Conservation (phyloP, 2,113 vertebrate species). For the Leptobrachium leishanense region DNA sequence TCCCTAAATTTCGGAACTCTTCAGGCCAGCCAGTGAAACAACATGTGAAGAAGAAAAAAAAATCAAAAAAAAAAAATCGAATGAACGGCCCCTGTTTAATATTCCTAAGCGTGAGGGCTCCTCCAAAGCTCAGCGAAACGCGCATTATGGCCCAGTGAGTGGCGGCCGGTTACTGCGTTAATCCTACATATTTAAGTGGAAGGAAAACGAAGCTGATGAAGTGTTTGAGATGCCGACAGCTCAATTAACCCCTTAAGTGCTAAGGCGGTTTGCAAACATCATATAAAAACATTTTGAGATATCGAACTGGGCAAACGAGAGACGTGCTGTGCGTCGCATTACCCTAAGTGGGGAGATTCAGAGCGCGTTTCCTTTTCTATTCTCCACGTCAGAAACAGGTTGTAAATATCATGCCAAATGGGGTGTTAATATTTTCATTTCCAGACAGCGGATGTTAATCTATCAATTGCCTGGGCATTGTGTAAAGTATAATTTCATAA, state of each 20-base stretch:
- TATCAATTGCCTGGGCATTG: no score
- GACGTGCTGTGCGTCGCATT: conserved; percentile 9
- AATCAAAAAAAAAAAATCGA: conserved; percentile 34
- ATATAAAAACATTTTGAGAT: conserved; percentile 24
- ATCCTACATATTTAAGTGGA: conserved; percentile 43
- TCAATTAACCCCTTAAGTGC: conserved; percentile 39
- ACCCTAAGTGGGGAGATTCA: neutral
- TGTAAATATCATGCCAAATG: no score
- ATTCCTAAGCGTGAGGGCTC: conserved; percentile 36
- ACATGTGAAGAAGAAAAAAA: conserved; percentile 33
- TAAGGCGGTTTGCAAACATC: conserved; percentile 25
- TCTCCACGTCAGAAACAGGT: no score
- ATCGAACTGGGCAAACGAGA: neutral
- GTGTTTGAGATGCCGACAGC: conserved; percentile 40
- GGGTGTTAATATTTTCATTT: no score
- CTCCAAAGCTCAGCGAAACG: conserved; percentile 43
- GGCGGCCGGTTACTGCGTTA: conserved; percentile 27
- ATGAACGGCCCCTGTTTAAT: conserved; percentile 40
- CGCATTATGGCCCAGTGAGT: conserved; percentile 39
- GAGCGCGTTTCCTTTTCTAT: no score
- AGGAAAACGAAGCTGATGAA: conserved; percentile 42
- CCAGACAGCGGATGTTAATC: no score
- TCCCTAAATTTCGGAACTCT: neutral
- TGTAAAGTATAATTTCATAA: no score
- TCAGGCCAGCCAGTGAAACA: neutral